Percentiles rank a stretch among this genome's conserved stretches.
Conservation (phyloP, 1,140 invertebrate genomes). For the Brachionus rotundiformis region DNA sequence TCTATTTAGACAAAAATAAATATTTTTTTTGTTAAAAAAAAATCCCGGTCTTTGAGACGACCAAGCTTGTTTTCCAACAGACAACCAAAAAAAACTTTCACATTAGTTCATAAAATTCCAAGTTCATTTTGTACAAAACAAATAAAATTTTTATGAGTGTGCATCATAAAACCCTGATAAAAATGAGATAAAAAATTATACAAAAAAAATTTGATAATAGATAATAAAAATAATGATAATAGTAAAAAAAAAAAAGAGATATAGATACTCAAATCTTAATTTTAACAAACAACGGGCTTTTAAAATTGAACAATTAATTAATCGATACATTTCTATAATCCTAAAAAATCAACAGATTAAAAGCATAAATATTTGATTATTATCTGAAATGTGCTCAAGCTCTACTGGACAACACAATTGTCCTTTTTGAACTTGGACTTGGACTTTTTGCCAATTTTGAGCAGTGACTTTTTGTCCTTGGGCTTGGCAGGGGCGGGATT, state of each 20-base stretch:
- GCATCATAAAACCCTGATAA: not conserved
- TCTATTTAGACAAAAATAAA: not conserved
- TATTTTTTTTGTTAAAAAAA: not conserved
- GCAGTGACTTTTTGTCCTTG: constrained; percentile 29
- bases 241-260: not conserved
- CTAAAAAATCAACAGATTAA: constrained; percentile 48
- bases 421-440: constrained; percentile 50
- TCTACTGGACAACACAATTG: constrained; percentile 49
- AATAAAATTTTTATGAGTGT: not conserved
- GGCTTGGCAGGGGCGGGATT: constrained; percentile 26
- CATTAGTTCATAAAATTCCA: not conserved
- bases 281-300: constrained; percentile 48
- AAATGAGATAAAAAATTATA: not conserved
- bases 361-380: constrained; percentile 12
- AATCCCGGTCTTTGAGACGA: not conserved
- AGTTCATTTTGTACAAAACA: constrained; percentile 7
- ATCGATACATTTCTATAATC: not conserved
- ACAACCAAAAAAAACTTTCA: not conserved
- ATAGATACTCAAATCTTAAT: not conserved
- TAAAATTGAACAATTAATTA: constrained; percentile 12
- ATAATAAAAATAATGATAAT: no score
- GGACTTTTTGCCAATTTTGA: not conserved
- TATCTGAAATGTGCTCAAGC: not conserved
- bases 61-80: no score
- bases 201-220: not conserved